Evolutionary conservation across 2,888 invertebrate species (phyloP).

Genomic region (Acronicta alni): DNA sequence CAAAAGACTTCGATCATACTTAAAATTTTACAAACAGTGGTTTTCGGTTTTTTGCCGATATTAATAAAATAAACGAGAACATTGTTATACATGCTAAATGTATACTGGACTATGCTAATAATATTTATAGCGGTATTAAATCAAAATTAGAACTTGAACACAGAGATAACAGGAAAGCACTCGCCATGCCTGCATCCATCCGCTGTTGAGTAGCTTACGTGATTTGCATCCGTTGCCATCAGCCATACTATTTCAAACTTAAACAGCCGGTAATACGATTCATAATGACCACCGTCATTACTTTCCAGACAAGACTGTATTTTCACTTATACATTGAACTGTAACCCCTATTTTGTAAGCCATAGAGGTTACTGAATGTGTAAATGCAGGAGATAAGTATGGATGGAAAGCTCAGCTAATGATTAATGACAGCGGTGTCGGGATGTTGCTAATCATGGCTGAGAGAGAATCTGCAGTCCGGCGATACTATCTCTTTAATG

Average conservation of each 20-base stretch:
- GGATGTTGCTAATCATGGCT: slow-evolving; percentile 71
- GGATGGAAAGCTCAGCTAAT: slow-evolving; percentile 68
- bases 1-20: not conserved
- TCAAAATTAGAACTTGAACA: slow-evolving; percentile 53
- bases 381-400: slow-evolving; percentile 33
- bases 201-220: slow-evolving; percentile 62
- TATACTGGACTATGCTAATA: slow-evolving; percentile 9
- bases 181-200: slow-evolving; percentile 68
- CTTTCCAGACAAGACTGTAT: slow-evolving; percentile 41
- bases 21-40: not conserved
- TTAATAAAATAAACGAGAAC: too few species aligned
- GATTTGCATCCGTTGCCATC: slow-evolving; percentile 45
- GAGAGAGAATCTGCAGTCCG: slow-evolving; percentile 62
- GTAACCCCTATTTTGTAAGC: slow-evolving; percentile 46
- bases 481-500: slow-evolving; percentile 56
- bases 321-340: slow-evolving; percentile 46
- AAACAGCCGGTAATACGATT: slow-evolving; percentile 51
- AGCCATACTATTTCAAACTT: slow-evolving; percentile 50
- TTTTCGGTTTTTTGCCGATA: too few species aligned
- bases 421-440: slow-evolving; percentile 67
- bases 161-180: slow-evolving; percentile 74
- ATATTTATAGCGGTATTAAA: slow-evolving; percentile 14
- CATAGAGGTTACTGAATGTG: slow-evolving; percentile 41
- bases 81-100: not conserved
- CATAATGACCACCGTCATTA: slow-evolving; percentile 35